A percentile compares a stretch with the other conserved stretches of the same genome.
Conservation (phyloP, 2,888 invertebrate species). For the Aleiodes alternator region DNA sequence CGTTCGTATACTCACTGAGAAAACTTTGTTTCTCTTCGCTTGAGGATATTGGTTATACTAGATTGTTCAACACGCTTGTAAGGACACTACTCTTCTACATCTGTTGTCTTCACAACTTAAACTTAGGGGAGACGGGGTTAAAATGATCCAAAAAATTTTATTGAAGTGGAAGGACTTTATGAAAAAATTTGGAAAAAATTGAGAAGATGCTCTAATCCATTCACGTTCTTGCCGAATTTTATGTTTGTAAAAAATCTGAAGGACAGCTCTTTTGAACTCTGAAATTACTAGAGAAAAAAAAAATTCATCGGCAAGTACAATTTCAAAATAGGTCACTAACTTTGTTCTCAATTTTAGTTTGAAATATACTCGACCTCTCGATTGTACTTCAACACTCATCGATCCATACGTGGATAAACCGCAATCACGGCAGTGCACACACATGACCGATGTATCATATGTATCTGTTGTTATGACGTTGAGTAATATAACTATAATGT, state of each 20-base stretch:
- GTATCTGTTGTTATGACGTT: background rate
- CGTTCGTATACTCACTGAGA: constrained; percentile 1
- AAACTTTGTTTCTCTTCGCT: constrained; percentile 6
- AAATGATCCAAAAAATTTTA: background rate
- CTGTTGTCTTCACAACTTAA: background rate
- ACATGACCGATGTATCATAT: background rate
- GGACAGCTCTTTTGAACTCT: background rate
- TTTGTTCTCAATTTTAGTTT: constrained; percentile 9
- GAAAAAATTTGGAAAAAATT: background rate
- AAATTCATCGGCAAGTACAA: constrained; percentile 7
- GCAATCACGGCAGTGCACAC: constrained; percentile 18
- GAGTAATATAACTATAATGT: constrained; percentile 3
- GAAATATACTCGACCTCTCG: constrained; percentile 29
- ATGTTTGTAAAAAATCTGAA: too few relatives aligned
- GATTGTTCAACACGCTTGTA: background rate
- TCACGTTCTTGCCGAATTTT: background rate
- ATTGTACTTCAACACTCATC: constrained; percentile 20
- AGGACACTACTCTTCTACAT: background rate
- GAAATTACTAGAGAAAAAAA: background rate
- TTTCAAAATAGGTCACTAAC: constrained; percentile 23
- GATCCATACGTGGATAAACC: constrained; percentile 25
- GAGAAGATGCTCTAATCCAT: too few relatives aligned
- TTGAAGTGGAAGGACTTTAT: background rate
- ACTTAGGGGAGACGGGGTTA: background rate
- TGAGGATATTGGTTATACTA: constrained; percentile 18